These are phyloP conservation scores for Cirrhinus molitorella DNA, from an alignment of 2,797 vertebrate species.

Conservation along the genomic window DNA sequence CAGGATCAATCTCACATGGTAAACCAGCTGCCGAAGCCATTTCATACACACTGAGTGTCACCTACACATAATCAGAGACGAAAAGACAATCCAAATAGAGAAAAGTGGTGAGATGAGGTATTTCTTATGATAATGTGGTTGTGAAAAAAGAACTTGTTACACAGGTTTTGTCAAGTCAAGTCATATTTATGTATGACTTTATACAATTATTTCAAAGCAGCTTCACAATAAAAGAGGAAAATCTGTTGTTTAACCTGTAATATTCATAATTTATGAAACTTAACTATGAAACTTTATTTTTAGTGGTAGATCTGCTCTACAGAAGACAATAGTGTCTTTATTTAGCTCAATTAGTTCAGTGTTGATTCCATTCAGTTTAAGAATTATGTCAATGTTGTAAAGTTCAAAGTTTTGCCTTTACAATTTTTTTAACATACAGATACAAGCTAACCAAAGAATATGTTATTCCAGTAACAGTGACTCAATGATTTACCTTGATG, in stretches of 20 bases:
- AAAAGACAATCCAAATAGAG: not conserved
- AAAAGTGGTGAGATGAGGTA: not conserved
- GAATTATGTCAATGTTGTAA: not conserved
- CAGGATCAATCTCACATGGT: conserved; percentile 88
- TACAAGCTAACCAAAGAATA: not conserved
- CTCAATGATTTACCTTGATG: conserved; percentile 82
- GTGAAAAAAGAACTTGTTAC: not conserved
- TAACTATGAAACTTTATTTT: not conserved
- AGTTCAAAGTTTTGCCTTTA: not conserved
- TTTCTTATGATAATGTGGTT: not conserved
- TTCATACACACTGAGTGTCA: conserved; percentile 87
- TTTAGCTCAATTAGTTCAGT: not conserved
- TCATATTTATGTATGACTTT: not conserved
- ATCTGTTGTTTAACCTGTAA: no score
- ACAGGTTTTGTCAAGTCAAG: not conserved
- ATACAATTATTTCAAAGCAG: not conserved
- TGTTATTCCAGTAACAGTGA: not conserved
- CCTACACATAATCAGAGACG: conserved; percentile 71
- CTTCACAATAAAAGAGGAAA: not conserved
- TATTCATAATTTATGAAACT: not conserved
- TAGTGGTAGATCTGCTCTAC: not conserved
- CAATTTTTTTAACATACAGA: not conserved
- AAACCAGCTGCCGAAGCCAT: conserved; percentile 89
- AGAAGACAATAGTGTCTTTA: not conserved
- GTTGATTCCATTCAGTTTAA: not conserved